Base-by-base conservation (phyloP, 2,113 vertebrate species). In the Mola mola region DNA sequence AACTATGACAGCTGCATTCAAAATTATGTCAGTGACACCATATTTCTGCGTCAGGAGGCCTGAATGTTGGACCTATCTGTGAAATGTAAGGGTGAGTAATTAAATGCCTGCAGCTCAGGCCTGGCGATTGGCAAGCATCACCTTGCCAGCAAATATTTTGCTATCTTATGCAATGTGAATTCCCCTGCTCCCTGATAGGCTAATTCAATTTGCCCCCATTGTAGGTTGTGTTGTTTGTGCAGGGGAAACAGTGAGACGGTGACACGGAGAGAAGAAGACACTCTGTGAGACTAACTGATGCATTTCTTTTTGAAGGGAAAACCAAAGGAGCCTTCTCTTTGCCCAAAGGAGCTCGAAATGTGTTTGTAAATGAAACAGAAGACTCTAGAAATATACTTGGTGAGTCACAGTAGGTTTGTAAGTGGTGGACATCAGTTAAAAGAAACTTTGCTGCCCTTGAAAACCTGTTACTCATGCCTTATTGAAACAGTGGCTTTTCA, bases 301-400 rank as follows among this genome's bases (percentile, higher is more conserved):
- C 33, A 38, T 50, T 93, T 95, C 62, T 83, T 46, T 93, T 31
- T 25, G 66, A 97, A 99, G 95, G 95, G 94, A 95, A 94, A 86
- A 93, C 84, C 3, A 94, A 94, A 93, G 93, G 93, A 88, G 92
- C 91, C 3, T 94, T 98, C 80, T 92, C 86, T 29, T 87, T 98
- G 85, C 94, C 95, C 73, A 95, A 91, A 93, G 94, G 94, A 95
- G 94, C 94, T 75, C 92, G 91, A 75, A 94, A 92, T 89, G 81
- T 96, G 84, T 94, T 91, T 90, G 89, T 98, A 78, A 93, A 93
- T 91, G 93, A 95, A 91, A 93, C 89, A 0, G 94, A 93, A 71
- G 91, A 94, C 43, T 91, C 88, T 91, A 94, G 92, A 93, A 95
- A 93, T 84, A 81, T 89, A 1, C 72, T 97, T 82, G 94, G 93